Evolutionary conservation across 2,113 vertebrate species (phyloP).

Genomic region (Cariama cristata): DNA sequence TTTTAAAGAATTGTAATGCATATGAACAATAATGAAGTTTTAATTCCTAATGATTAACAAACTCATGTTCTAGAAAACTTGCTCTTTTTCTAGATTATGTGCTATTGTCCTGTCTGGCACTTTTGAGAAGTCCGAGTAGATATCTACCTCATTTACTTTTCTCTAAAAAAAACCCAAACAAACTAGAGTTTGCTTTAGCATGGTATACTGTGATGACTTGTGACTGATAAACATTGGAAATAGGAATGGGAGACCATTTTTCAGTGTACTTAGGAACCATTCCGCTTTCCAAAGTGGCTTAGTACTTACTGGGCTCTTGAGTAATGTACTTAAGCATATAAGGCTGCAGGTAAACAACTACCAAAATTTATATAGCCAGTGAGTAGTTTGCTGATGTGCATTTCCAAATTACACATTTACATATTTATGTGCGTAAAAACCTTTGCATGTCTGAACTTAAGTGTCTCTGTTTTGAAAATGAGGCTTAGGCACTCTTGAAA

Average conservation of each 20-base stretch:
- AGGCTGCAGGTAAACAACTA: not conserved
- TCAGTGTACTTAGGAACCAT: accelerated
- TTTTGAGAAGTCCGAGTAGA: not conserved
- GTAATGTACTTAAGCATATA: not conserved
- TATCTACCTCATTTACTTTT: not conserved
- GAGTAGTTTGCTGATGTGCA: not conserved
- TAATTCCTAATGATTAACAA: accelerated
- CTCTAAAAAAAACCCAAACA: not conserved
- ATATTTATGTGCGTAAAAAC: not conserved
- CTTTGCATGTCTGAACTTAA: not conserved
- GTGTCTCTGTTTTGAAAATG: not conserved
- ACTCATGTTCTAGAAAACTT: not conserved
- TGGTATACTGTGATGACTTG: accelerated
- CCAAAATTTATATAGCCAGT: not conserved
- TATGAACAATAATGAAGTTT: not conserved
- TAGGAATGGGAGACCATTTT: not conserved
- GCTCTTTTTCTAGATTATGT: not conserved
- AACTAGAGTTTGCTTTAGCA: not conserved
- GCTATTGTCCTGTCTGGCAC: not conserved
- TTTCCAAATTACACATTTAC: not conserved
- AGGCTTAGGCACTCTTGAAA: not conserved
- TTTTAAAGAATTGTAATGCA: not conserved
- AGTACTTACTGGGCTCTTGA: not conserved
- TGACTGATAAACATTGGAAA: not conserved
- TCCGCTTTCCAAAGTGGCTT: not conserved